Percentiles rank a stretch among this genome's conserved stretches.
These are phyloP conservation scores for Polymixis flavicincta DNA, from an alignment of 2,888 invertebrate species.

Conservation along the genomic window DNA sequence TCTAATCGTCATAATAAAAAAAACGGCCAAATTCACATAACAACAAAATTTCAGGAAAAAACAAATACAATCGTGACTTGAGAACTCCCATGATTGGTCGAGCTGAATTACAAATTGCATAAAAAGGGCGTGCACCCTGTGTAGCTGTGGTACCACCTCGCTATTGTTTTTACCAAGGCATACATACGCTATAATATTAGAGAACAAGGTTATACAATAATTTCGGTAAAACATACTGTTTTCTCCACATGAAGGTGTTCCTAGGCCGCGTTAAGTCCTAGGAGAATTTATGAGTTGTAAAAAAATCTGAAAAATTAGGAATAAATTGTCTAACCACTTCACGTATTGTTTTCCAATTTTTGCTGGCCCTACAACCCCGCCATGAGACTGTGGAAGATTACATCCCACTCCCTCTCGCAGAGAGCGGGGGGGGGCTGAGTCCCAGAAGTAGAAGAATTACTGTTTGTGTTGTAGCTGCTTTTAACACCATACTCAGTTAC, in stretches of 20 bases:
- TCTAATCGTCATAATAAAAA: background rate
- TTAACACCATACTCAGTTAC: background rate
- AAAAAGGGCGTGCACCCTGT: background rate
- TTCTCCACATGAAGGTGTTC: no score
- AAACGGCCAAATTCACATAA: background rate
- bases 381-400: background rate
- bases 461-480: background rate
- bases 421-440: no score
- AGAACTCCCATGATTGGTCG: background rate
- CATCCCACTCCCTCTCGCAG: background rate
- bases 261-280: no score
- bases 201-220: background rate
- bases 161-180: background rate
- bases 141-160: no score
- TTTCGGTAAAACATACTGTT: background rate
- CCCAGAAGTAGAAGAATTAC: background rate
- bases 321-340: constrained; percentile 3
- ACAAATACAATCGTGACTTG: background rate
- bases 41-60: no score
- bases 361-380: background rate
- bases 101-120: background rate
- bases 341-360: background rate
- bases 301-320: constrained; percentile 10
- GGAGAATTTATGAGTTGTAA: background rate
- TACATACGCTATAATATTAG: background rate